These are phyloP conservation scores for Chlamydotis undulata DNA, from an alignment of 2,113 vertebrate genomes.

Conservation along the genomic window DNA sequence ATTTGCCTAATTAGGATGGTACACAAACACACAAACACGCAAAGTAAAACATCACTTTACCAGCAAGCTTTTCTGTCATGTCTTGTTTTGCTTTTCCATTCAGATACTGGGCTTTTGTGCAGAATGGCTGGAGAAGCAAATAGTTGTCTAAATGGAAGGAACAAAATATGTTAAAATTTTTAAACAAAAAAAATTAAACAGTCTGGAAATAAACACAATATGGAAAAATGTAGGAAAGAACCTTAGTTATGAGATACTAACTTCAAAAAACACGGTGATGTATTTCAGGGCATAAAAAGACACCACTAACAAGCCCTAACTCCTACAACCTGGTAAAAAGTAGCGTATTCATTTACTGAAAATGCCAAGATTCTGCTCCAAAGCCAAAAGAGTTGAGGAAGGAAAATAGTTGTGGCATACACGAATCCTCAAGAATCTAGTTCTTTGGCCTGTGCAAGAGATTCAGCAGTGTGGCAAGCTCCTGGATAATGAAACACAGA, in stretches of 20 bases:
- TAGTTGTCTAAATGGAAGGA: constrained; percentile 82
- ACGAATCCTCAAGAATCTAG: too few relatives aligned
- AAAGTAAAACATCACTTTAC: constrained; percentile 67
- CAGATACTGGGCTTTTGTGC: constrained; percentile 93
- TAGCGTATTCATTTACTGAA: neutral
- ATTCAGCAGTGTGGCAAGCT: neutral
- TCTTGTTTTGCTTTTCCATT: constrained; percentile 93
- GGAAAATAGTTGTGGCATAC: neutral
- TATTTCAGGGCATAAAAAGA: neutral
- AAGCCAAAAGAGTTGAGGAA: neutral
- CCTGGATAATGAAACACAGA: neutral
- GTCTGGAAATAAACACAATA: neutral
- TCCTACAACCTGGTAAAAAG: neutral
- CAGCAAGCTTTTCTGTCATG: constrained; percentile 90
- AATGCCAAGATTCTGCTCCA: neutral
- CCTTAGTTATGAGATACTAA: neutral
- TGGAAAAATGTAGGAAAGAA: neutral
- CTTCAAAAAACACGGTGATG: neutral
- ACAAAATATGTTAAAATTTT: neutral
- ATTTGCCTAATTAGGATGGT: neutral
- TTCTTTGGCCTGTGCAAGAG: neutral
- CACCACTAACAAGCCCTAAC: neutral
- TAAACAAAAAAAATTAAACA: neutral
- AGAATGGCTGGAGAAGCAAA: constrained; percentile 91
- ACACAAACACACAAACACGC: neutral